These are phyloP conservation scores for Subacronicta megacephala DNA, from an alignment of 2,888 invertebrate genomes.

Conservation along the genomic window DNA sequence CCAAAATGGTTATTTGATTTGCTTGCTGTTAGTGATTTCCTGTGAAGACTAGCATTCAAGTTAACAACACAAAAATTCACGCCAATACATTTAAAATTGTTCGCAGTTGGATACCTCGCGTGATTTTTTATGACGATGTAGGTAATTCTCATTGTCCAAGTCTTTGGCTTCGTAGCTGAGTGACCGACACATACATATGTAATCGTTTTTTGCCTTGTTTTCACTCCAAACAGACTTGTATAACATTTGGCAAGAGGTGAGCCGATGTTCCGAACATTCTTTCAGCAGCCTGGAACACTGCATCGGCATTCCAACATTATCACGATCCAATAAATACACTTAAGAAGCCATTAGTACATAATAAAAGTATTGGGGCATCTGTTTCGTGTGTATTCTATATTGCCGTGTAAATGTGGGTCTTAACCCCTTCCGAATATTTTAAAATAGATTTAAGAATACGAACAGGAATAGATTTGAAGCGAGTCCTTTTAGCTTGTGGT, in stretches of 20 bases:
- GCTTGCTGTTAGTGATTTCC: no score
- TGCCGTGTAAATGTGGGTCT: slow-evolving; percentile 57
- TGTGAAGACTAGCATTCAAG: no score
- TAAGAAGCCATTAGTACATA: slow-evolving; percentile 69
- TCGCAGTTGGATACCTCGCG: neutral
- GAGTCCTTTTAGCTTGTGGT: slow-evolving; percentile 24
- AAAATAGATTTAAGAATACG: slow-evolving; percentile 58
- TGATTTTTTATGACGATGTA: slow-evolving; percentile 22
- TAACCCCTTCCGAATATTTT: slow-evolving; percentile 61
- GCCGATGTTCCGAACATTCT: slow-evolving; percentile 22
- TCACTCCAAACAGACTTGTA: slow-evolving; percentile 27
- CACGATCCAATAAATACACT: slow-evolving; percentile 51
- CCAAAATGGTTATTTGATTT: no score
- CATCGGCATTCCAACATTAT: slow-evolving; percentile 51
- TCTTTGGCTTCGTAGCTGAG: slow-evolving; percentile 14
- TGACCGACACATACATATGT: slow-evolving; percentile 38
- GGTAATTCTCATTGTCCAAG: slow-evolving; percentile 5
- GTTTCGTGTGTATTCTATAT: slow-evolving; percentile 64
- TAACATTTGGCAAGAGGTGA: slow-evolving; percentile 37
- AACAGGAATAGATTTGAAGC: slow-evolving; percentile 42
- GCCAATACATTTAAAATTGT: no score
- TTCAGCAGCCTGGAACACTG: slow-evolving; percentile 21
- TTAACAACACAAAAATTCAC: no score
- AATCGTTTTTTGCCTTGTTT: slow-evolving; percentile 26
- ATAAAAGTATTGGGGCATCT: slow-evolving; percentile 75